A percentile compares a stretch with the other conserved stretches of the same genome.
Conservation (phyloP, 2,888 invertebrate genomes). For the Lasioglossum morio region DNA sequence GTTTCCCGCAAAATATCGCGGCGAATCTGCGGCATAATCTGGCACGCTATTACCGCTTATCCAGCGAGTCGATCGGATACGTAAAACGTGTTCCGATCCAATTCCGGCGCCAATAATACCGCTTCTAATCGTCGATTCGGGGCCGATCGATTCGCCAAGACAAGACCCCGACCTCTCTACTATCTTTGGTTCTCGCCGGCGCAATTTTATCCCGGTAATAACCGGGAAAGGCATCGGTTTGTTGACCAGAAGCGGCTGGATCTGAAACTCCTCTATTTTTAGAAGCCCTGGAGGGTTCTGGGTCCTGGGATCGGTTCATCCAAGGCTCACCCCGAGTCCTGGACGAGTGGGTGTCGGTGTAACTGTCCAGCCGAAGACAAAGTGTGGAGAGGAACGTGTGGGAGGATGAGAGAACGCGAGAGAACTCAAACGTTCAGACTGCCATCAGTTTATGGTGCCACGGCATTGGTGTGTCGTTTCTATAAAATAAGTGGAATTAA, state of each 20-base stretch:
- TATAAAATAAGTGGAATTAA: too few species aligned
- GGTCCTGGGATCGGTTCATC: conserved; percentile 18
- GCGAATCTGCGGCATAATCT: conserved; percentile 14
- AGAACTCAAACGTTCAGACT: not conserved
- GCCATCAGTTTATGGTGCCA: not conserved
- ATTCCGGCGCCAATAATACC: conserved; percentile 32
- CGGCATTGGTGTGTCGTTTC: not conserved
- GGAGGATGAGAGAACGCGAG: not conserved
- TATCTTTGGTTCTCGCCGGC: not conserved
- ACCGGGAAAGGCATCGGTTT: conserved; percentile 16
- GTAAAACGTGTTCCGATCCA: conserved; percentile 41
- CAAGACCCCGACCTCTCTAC: conserved; percentile 20
- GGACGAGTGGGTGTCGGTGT: conserved; percentile 61
- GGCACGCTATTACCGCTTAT: conserved; percentile 12
- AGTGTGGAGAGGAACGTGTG: conserved; percentile 22
- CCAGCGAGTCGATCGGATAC: conserved; percentile 13
- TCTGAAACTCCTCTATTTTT: conserved; percentile 36
- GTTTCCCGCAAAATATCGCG: not conserved
- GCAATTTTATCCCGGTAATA: conserved; percentile 45
- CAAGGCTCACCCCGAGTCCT: not conserved
- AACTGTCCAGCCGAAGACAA: conserved; percentile 57
- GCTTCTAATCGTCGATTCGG: conserved; percentile 47
- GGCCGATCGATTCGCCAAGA: conserved; percentile 44
- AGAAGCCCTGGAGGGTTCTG: conserved; percentile 30
- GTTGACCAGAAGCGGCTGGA: conserved; percentile 22